A percentile compares a stretch with the other conserved stretches of the same genome.
Conservation (phyloP, 2,888 invertebrate genomes). For the Drosophila kuntzei region DNA sequence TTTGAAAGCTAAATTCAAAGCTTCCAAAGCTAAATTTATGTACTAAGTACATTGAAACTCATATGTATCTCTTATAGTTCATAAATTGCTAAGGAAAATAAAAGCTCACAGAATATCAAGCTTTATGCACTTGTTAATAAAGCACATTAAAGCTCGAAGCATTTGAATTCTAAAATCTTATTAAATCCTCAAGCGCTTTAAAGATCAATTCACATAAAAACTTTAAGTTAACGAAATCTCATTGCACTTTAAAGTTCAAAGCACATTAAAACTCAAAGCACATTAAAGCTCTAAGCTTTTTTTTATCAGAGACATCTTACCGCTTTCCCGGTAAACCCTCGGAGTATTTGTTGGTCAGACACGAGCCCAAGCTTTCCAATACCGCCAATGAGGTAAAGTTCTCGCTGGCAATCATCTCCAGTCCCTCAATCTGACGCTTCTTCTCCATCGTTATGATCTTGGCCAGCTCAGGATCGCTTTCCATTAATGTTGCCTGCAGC, state of each 20-base stretch:
- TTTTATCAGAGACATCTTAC: conserved; percentile 85
- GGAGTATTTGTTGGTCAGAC: conserved; percentile 97
- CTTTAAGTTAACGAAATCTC: not conserved
- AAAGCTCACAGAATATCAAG: too few species aligned
- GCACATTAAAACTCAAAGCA: not conserved
- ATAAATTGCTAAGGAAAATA: too few species aligned
- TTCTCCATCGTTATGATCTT: conserved; percentile 94
- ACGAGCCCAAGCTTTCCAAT: conserved; percentile 94
- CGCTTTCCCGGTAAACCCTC: conserved; percentile 96
- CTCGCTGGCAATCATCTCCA: conserved; percentile 99
- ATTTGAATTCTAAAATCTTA: not conserved
- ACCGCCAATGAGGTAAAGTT: conserved; percentile 97
- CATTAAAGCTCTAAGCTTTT: not conserved
- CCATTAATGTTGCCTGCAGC: conserved; percentile 89
- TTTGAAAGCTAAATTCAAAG: too few species aligned
- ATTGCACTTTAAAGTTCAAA: not conserved
- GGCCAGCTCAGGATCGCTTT: conserved; percentile 95
- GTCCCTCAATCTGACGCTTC: conserved; percentile 91
- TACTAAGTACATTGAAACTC: too few species aligned
- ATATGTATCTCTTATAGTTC: too few species aligned
- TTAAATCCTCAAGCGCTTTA: not conserved
- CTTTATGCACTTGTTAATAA: too few species aligned
- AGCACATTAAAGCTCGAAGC: not conserved
- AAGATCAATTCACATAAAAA: not conserved
- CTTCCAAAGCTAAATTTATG: too few species aligned